Evolutionary conservation across 2,888 invertebrate species (phyloP), one percentile per base, ranked within the genome.

Genomic region (Cybosia mesomella): DNA sequence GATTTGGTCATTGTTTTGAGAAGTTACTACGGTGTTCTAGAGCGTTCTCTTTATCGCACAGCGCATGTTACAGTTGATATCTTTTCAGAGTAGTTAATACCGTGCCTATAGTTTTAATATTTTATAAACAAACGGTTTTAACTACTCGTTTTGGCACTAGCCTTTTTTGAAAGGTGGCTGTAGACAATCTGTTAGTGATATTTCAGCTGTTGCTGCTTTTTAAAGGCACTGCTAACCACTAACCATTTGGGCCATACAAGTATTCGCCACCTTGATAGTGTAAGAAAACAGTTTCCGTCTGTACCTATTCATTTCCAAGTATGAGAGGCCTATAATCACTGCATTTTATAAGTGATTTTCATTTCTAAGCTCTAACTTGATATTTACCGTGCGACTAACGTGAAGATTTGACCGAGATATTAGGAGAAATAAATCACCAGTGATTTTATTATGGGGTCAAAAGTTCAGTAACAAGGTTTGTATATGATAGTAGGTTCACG

Each of bases 381-480:
- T 49, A 5, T n/a, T 49, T 49, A n/a, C 49, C 49, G n/a, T 49
- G n/a, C 7, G 49, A 43, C 43, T 18, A 18, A 43, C 18, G 49
- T 18, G 49, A 49, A 18, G 49, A 49, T 49, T 49, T 49, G 49
- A 49, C 49, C 49, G 49, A 49, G 49, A 49, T n/a, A n/a, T n/a
- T 0, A n/a, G n/a, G 49, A n/a, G 49, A 49, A 49, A 49, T 49
- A n/a, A 49, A 49, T 49, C 49, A 49, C 18, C 9, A n/a, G n/a
- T 49, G 49, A n/a, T 18, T 49, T 18, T 49, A n/a, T 49, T 49
- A n/a, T 18, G n/a, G n/a, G 49, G 49, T 49, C 49, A 49, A 49
- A 49, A n/a, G 49, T 49, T 49, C n/a, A 49, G 9, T 43, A 18
- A 43, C 18, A 43, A 43, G 43, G 43, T 18, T 43, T 43, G 43